These are phyloP conservation scores for Oscarella lobularis DNA, from an alignment of 37 sponge, comb jelly and placozoan species.

Conservation along the genomic window DNA sequence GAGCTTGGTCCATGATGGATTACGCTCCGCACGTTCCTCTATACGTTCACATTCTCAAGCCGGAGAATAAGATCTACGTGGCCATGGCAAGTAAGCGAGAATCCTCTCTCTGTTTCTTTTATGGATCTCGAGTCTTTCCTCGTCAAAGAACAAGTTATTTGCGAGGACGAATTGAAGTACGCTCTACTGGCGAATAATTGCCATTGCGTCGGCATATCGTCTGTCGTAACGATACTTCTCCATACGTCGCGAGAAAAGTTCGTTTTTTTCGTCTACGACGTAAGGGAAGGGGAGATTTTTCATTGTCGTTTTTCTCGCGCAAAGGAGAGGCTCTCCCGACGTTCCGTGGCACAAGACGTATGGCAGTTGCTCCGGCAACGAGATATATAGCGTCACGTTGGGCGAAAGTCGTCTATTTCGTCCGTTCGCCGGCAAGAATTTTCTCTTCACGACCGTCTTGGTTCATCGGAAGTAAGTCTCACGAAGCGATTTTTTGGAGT, in stretches of 20 bases:
- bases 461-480: constrained; percentile 32
- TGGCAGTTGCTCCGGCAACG: constrained; percentile 42
- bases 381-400: constrained; percentile 42
- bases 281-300: too few relatives aligned
- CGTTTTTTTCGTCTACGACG: too few relatives aligned
- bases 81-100: background rate
- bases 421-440: constrained; percentile 62
- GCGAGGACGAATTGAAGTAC: constrained; percentile 48
- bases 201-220: constrained; percentile 44
- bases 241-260: constrained; percentile 32
- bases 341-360: constrained; percentile 17
- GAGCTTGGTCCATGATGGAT: constrained; percentile 48
- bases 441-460: constrained; percentile 55
- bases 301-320: background rate
- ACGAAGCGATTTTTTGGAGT: background rate
- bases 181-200: constrained; percentile 53
- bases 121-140: background rate
- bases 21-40: constrained; percentile 40
- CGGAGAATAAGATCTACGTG: constrained; percentile 39
- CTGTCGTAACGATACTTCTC: constrained; percentile 50
- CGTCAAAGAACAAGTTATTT: constrained; percentile 30
- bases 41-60: constrained; percentile 52
- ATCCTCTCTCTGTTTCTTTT: background rate
- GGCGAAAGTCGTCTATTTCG: constrained; percentile 47
- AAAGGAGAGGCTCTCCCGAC: background rate